Conservation (phyloP, 2,888 invertebrate species). For the Cecidostiba fungosa region DNA sequence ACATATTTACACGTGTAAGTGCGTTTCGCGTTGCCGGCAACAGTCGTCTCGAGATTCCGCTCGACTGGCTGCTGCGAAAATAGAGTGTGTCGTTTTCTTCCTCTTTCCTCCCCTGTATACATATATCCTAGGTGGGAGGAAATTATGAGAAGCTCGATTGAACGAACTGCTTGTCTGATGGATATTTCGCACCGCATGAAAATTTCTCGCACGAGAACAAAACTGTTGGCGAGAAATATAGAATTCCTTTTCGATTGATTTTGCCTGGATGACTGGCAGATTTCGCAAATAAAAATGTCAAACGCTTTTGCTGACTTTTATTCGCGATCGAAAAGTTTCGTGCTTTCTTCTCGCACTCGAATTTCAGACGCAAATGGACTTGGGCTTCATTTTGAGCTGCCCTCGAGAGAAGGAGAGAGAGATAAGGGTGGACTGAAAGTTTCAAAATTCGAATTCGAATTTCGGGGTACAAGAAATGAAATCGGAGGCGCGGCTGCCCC, state of each 20-base stretch:
- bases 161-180: no score
- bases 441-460: background rate
- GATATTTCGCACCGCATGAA: background rate
- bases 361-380: no score
- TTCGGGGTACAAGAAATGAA: background rate
- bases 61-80: constrained; percentile 8
- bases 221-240: background rate
- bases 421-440: background rate
- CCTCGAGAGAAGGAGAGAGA: background rate
- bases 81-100: background rate
- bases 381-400: no score
- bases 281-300: background rate
- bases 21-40: constrained; percentile 50
- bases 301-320: background rate
- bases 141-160: background rate
- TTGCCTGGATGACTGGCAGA: background rate
- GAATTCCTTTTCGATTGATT: background rate
- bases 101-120: background rate
- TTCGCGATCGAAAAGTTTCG: background rate
- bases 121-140: background rate
- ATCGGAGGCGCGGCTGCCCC: no score
- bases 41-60: constrained; percentile 13
- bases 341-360: background rate
- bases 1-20: constrained; percentile 55
- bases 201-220: background rate